Base-by-base conservation (phyloP, 2,113 vertebrate genomes). In the Podarcis raffonei region DNA sequence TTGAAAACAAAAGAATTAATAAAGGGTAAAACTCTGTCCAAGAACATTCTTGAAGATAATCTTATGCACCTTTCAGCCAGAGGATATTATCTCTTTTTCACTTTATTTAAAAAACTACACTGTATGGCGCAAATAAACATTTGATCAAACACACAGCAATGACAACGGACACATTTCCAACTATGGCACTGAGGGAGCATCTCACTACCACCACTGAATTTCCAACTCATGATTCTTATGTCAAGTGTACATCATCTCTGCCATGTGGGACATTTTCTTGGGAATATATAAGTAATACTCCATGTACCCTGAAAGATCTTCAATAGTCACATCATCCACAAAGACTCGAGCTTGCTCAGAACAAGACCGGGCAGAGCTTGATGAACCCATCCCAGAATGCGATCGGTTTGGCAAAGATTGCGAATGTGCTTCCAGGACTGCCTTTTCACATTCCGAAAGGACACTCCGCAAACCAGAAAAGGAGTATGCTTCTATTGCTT, bases 261-360 rank as follows among this genome's bases (percentile, higher is more conserved):
- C 97, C 98, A 98, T 97, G 91, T 98, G 98, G 3, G 98, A 98
- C 97, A 97, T 98, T 93, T 98, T 98, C 97, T 98, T 98, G 92
- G 98, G 98, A 95, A 98, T 97, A 97, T 98, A 98, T 1, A 98
- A 96, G 93, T 98, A 99, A 95, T 98, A 99, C 88, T 99, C 99
- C 98, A 99, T 98, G 96, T 99, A 99, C 83, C 99, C 99, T 0
- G 98, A 99, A 57, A 99, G 98, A 97, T 99, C 99, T 97, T 99
- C 99, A 95, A 99, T 99, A 83, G 98, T 99, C 94, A 99, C 98
- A n/a, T 99, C 98, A 91, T 98, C 98, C 4, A 98, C 98, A 87
- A 97, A 98, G 90, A 96, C 96, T 25, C 98, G 94, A 1, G 97
- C 98, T 97, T 98, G 97, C 94, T 98, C 97, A 0, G 97, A 98